Base-by-base conservation (phyloP, 2,888 invertebrate genomes). In the Lasioglossum leucozonium region DNA sequence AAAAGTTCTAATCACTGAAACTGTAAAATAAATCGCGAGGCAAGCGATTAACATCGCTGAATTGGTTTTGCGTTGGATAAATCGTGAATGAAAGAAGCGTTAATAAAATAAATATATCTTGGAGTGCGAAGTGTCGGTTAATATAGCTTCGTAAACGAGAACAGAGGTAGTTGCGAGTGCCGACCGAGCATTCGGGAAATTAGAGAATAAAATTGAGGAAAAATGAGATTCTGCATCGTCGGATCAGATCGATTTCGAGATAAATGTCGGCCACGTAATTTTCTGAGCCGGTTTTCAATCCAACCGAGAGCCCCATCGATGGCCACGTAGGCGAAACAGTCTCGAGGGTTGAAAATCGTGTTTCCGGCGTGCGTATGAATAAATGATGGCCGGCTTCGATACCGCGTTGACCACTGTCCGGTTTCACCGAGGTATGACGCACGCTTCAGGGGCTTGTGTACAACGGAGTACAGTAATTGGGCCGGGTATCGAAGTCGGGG, bases 391-490 rank as follows among this genome's bases (percentile, higher is more conserved):
- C 16, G 16, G 40, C 13, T 18, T 30, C 22, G 51, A 22, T 18
- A 34, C 11, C 55, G 62, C 10, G 40, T 8, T 86, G 86, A 84
- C 91, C 89, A 82, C 44, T 83, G 91, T 88, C 72, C 85, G 88
- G 80, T 87, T 87, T 89, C 85, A 73, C 85, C 81, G 34, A 72
- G 55, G 34, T 44, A 71, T 91, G 92, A 92, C 91, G 87, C 91
- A 92, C 86, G 44, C 77, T 34, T 26, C 11, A 26, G 44, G 77
- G 81, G 80, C 76, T 67, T 62, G 42, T 18, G 26, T 55, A 58
- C n/a, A 42, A 16, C 44, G 40, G 62, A 47, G 71, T 67, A 72
- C 44, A 73, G 44, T 83, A 78, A 83, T 86, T 81, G 79, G 67
- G 72, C 72, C 65, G 77, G 71, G 58, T 37, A 58, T 65, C 58